Evolutionary conservation across 2,888 invertebrate species (phyloP).

Genomic region (Salticus scenicus): DNA sequence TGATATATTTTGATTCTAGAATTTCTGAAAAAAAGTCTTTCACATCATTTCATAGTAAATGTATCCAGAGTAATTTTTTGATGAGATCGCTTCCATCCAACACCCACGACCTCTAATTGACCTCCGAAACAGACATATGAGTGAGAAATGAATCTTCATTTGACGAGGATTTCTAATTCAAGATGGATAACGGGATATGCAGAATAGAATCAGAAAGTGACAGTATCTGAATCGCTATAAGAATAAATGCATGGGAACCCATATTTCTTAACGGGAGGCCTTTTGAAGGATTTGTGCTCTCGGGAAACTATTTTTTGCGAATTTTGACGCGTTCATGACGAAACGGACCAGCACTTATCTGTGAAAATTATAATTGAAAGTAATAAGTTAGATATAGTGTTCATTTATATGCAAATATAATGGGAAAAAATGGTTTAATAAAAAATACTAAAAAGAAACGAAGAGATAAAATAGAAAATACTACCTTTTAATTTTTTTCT

Average conservation of each 20-base stretch:
- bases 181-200: background rate
- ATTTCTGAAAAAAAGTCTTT: too few species aligned
- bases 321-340: too few species aligned
- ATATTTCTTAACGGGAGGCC: background rate
- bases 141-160: slow-evolving; percentile 17
- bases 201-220: background rate
- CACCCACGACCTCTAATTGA: slow-evolving; percentile 21
- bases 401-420: too few species aligned
- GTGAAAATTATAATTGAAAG: too few species aligned
- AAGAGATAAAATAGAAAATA: too few species aligned
- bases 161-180: background rate
- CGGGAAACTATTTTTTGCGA: too few species aligned
- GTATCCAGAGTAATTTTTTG: background rate
- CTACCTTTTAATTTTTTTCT: too few species aligned
- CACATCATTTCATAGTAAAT: background rate
- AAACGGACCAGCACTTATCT: too few species aligned
- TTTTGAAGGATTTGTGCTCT: background rate
- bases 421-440: too few species aligned
- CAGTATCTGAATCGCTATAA: background rate
- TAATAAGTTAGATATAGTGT: too few species aligned
- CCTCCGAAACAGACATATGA: slow-evolving; percentile 10
- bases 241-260: background rate
- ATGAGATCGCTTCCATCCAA: background rate
- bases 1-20: too few species aligned
- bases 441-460: too few species aligned